Base-by-base conservation (phyloP, 2,888 invertebrate species). In the Loripinus fragilis region DNA sequence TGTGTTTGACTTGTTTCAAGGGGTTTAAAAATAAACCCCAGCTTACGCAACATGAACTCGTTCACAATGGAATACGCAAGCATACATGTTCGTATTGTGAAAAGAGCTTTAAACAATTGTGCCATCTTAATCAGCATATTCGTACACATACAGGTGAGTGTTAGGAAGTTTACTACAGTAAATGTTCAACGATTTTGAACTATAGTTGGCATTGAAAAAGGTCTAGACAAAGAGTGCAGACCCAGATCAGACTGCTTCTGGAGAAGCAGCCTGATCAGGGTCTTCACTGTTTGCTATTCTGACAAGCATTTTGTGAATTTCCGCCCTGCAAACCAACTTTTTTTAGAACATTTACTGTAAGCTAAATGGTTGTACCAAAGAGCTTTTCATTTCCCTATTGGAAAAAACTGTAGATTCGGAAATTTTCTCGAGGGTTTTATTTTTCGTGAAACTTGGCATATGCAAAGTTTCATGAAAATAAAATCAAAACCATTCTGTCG, bases 11-110 rank as follows among this genome's bases (percentile, higher is more conserved):
- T 95, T 99, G 98, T 95, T 95, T 98, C 94, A 98, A 98, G 94
- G 97, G 97, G 86, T 99, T 99, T 95, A 97, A 97, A 94, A 98
- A 98, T 92, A 98, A 98, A 94, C 98, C 98, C 94, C 99, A 99
- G 94, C 95, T 99, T 92, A 96, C 97, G 10, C 99, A 99, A 95
- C 99, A 99, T 94, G 98, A 98, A 94, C 95, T 97, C 90, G 98
- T 99, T 74, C 99, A 99, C 93, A 98, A 98, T 28, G 98, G 98
- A 72, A 98, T 98, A 94, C 98, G 98, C 94, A 98, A 98, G 15
- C 98, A 98, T 95, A 98, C 98, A 94, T 98, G 98, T 95, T 97
- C 97, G 92, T 98, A 98, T 94, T 98, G 98, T 94, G 98, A 98
- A 94, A 95, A 98, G 86, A 95, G 98, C 93, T 98, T 98, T 95